Evolutionary conservation across 1,140 invertebrate genomes (phyloP).

Genomic region (Drosophila athabasca): DNA sequence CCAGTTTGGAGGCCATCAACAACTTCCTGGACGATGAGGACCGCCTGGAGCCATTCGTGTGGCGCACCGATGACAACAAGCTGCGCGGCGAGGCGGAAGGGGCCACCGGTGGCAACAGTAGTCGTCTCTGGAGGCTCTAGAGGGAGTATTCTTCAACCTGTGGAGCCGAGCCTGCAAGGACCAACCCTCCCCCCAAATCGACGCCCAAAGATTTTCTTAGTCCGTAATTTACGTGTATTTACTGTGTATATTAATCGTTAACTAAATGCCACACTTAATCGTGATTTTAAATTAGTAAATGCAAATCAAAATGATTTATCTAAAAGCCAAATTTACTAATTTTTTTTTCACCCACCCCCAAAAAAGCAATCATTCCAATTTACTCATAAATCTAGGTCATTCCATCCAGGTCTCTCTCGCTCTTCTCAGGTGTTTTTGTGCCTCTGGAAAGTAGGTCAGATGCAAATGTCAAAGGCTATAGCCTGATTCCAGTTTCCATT

Average conservation of each 20-base stretch:
- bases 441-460: too few species aligned
- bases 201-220: slow-evolving; percentile 45
- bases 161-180: background rate
- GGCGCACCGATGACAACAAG: slow-evolving; percentile 87
- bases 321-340: too few species aligned
- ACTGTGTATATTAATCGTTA: slow-evolving; percentile 58
- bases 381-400: too few species aligned
- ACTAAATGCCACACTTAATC: slow-evolving; percentile 36
- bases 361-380: too few species aligned
- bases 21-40: slow-evolving; percentile 92
- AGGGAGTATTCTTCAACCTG: background rate
- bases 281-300: slow-evolving; percentile 49
- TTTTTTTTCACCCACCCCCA: too few species aligned
- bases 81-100: slow-evolving; percentile 75
- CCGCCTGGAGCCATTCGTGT: slow-evolving; percentile 94
- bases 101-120: slow-evolving; percentile 83
- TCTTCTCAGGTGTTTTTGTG: too few species aligned
- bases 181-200: too few species aligned
- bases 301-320: slow-evolving; percentile 5
- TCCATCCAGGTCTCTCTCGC: too few species aligned
- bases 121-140: slow-evolving; percentile 66
- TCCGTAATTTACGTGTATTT: slow-evolving; percentile 37
- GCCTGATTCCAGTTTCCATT: too few species aligned
- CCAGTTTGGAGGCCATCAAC: slow-evolving; percentile 93
- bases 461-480: too few species aligned